Evolutionary conservation across 2,888 invertebrate species (phyloP).

Genomic region (Nemotelus nigrinus): DNA sequence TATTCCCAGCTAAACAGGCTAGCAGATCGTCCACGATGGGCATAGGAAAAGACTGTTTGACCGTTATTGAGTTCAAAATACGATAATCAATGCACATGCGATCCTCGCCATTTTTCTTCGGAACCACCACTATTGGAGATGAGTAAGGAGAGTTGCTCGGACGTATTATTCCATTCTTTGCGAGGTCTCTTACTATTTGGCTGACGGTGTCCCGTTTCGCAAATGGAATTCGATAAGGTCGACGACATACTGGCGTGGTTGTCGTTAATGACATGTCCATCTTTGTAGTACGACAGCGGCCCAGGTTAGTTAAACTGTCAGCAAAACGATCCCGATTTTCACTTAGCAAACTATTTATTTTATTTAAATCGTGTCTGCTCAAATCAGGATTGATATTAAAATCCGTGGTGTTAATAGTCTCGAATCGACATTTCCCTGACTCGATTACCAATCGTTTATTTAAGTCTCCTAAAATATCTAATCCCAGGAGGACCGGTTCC

Average conservation of each 20-base stretch:
- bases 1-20: slow-evolving; percentile 11
- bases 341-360: not conserved
- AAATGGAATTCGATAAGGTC: slow-evolving; percentile 26
- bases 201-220: slow-evolving; percentile 18
- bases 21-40: slow-evolving; percentile 51
- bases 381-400: not conserved
- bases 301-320: not conserved
- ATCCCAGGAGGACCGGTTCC: not conserved
- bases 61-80: slow-evolving; percentile 22
- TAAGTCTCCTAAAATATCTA: not conserved
- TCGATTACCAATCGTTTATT: not conserved
- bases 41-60: slow-evolving; percentile 50
- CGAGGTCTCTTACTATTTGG: not conserved
- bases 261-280: slow-evolving; percentile 10
- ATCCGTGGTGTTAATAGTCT: not conserved
- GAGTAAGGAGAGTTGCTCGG: slow-evolving; percentile 47
- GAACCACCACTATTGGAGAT: slow-evolving; percentile 51
- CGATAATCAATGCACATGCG: slow-evolving; percentile 45
- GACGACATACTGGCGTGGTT: not conserved
- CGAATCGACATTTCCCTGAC: not conserved
- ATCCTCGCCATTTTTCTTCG: slow-evolving; percentile 52
- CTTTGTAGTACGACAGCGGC: not conserved
- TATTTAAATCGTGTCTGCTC: not conserved
- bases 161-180: slow-evolving; percentile 12
- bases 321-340: not conserved